Percentiles rank a stretch among this genome's conserved stretches.
Evolutionary conservation across 2,888 invertebrate species (phyloP).

Genomic region (Choreutis nemorana): DNA sequence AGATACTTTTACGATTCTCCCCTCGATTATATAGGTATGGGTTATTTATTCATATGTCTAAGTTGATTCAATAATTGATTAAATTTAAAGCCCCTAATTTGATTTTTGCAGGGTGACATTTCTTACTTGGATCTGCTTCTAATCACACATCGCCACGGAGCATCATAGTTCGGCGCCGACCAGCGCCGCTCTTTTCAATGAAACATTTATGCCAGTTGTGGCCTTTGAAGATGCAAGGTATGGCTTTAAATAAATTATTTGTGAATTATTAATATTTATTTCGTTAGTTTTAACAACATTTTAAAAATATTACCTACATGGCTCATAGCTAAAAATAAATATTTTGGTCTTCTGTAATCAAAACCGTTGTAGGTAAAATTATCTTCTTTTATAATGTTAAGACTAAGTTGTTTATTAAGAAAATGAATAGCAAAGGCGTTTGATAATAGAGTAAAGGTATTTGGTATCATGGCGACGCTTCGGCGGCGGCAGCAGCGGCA

Average conservation of each 20-base stretch:
- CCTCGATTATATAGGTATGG: too few species aligned
- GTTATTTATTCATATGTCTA: too few species aligned
- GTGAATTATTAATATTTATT: too few species aligned
- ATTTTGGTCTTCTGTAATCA: not conserved
- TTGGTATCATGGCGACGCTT: constrained; percentile 31
- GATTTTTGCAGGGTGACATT: too few species aligned
- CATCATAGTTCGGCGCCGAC: constrained; percentile 56
- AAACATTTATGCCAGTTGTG: constrained; percentile 72
- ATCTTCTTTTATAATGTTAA: too few species aligned
- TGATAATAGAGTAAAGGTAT: constrained; percentile 2
- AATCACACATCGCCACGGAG: constrained; percentile 58
- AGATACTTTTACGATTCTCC: too few species aligned
- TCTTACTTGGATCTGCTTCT: constrained; percentile 11
- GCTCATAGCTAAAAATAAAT: too few species aligned
- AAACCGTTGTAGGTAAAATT: too few species aligned
- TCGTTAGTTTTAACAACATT: too few species aligned
- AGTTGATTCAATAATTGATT: too few species aligned
- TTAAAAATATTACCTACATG: too few species aligned
- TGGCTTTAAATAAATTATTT: constrained; percentile 15
- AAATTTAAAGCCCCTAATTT: too few species aligned
- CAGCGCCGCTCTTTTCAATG: constrained; percentile 67
- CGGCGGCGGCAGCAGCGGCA: constrained; percentile 34
- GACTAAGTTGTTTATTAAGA: constrained; percentile 3
- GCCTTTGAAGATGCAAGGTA: constrained; percentile 72
- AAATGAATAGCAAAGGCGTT: constrained; percentile 1